Base-by-base conservation (phyloP, 2,888 invertebrate species). In the Liopterus haemorrhoidalis region DNA sequence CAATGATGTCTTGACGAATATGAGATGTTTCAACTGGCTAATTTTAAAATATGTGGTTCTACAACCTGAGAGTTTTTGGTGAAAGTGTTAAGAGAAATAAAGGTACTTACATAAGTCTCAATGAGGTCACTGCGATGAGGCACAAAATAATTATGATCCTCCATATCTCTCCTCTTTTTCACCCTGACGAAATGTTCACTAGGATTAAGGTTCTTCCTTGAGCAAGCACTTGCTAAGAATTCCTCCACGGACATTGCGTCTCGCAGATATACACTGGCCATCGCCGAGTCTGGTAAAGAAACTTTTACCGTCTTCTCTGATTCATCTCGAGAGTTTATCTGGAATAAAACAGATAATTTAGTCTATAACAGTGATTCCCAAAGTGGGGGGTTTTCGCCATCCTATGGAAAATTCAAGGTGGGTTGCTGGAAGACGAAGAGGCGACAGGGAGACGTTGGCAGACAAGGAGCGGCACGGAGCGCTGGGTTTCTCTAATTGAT, bases 231-330 rank as follows among this genome's bases (percentile, higher is more conserved):
- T 31, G 90, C 91, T 53, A 96, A 75, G 69, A 96, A 90, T 70
- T 96, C 95, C 66, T 94, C 93, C 35, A 95, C 93, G 22, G 92
- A 86, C 88, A 95, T 94, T 50, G 85, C 85, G 53, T 93, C 92
- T 59, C 89, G 80, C 56, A 93, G 79, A 62, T 84, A 85, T 54
- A 93, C 89, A 44, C 85, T 86, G 39, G 89, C 89, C 53, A 78
- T 79, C 49, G 78, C 79, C 53, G 79, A 85, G 69, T 92, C 92
- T 46, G 92, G 93, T 58, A 93, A 78, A 39, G 87, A 85, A 60
- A 93, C 91, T 70, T 91, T 89, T 54, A 89, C 87, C 40, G 85
- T 83, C 62, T 90, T 89, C 66, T 92, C 89, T 52, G 82, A 78
- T 59, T 91, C 89, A 56, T 90, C 90, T 54, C 89, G 81, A 31